Conservation (phyloP, 2,888 invertebrate species). For the Crematogaster levior region DNA sequence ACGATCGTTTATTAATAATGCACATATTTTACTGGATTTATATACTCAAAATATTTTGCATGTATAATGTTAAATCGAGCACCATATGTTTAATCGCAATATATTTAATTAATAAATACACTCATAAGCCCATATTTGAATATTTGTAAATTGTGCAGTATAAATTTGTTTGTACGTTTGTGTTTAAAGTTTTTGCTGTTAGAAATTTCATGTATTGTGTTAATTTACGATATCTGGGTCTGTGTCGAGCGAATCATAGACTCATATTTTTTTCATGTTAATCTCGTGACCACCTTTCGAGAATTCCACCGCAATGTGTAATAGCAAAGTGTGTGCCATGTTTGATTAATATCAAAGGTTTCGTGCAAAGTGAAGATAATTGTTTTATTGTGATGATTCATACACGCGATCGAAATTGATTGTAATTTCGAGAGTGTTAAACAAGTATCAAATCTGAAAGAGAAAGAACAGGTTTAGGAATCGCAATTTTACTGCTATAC, state of each 20-base stretch:
- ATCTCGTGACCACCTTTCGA: not conserved
- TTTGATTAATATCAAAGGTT: not conserved
- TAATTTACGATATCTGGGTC: not conserved
- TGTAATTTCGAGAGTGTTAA: not conserved
- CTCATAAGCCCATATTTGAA: not conserved
- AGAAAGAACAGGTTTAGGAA: not conserved
- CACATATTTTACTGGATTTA: not conserved
- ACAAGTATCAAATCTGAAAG: not conserved
- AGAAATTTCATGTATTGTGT: not conserved
- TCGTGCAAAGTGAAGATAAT: not conserved
- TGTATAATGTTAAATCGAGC: not conserved
- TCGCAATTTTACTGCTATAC: not conserved
- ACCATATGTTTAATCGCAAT: not conserved
- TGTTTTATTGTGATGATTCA: not conserved
- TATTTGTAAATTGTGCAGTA: not conserved
- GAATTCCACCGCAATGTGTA: not conserved
- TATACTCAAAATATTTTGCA: not conserved
- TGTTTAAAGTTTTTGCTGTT: not conserved
- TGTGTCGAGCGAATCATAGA: not conserved
- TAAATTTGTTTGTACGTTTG: not conserved
- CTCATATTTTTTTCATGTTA: not conserved
- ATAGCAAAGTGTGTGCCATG: not conserved
- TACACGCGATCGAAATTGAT: not conserved
- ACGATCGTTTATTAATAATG: not conserved
- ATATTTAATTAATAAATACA: not conserved